phyloP scores from a whole-genome alignment of 2,888 invertebrate species.

The Nysson spinosus region DNA sequence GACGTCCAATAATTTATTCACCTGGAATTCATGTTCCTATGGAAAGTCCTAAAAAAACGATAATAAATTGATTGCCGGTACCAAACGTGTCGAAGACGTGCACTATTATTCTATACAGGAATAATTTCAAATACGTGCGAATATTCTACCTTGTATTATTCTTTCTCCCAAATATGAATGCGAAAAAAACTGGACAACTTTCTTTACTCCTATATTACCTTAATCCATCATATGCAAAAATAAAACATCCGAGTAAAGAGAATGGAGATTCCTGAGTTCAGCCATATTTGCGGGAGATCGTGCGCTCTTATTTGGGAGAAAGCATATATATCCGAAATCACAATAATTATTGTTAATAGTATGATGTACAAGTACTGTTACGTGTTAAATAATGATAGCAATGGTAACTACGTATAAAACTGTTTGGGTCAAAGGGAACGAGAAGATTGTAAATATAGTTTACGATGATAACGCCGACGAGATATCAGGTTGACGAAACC shows the following conservation, averaged over 20 bases:
- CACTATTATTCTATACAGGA: conserved; percentile 1
- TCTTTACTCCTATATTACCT: too few relatives aligned
- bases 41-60: conserved; percentile 1
- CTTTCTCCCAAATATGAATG: too few relatives aligned
- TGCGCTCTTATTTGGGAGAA: conserved; percentile 32
- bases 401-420: conserved; percentile 38
- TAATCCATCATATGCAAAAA: too few relatives aligned
- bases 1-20: background rate
- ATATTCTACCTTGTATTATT: too few relatives aligned
- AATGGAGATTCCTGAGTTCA: too few relatives aligned
- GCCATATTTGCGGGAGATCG: too few relatives aligned
- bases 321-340: conserved; percentile 13
- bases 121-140: background rate
- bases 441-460: conserved; percentile 22
- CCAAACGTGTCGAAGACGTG: conserved; percentile 4
- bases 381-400: conserved; percentile 7
- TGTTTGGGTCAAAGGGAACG: conserved; percentile 13
- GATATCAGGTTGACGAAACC: too few relatives aligned
- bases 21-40: conserved; percentile 21
- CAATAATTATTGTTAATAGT: conserved; percentile 19
- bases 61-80: too few relatives aligned
- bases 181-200: too few relatives aligned
- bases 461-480: too few relatives aligned
- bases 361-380: conserved; percentile 16
- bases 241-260: too few relatives aligned